Evolutionary conservation across 2,888 invertebrate species (phyloP).

Genomic region (Andrena bicolor): DNA sequence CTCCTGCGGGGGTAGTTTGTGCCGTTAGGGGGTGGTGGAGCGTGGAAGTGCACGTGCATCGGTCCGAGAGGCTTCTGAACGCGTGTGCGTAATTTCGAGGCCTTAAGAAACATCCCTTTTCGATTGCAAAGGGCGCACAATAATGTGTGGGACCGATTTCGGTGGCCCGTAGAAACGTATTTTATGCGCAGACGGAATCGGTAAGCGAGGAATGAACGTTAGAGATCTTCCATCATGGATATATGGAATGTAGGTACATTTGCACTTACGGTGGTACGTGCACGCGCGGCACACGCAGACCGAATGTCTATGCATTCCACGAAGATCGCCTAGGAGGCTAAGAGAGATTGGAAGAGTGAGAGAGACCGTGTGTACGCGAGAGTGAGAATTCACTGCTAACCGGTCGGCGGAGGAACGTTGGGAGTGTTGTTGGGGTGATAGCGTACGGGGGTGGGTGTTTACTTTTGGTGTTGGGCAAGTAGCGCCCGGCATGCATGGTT

Average conservation of each 20-base stretch:
- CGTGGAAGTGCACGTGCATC: slow-evolving; percentile 49
- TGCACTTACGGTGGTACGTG: slow-evolving; percentile 41
- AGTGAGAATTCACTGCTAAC: slow-evolving; percentile 71
- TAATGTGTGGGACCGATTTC: background rate
- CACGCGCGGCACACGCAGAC: slow-evolving; percentile 38
- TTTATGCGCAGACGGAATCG: background rate
- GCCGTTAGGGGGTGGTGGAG: slow-evolving; percentile 45
- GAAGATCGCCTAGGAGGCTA: slow-evolving; percentile 57
- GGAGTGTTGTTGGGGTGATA: slow-evolving; percentile 76
- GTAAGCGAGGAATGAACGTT: background rate
- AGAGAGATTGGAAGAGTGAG: slow-evolving; percentile 66
- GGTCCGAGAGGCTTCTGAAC: background rate
- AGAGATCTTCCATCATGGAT: slow-evolving; percentile 21
- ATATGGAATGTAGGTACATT: slow-evolving; percentile 50
- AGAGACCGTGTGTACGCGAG: slow-evolving; percentile 38
- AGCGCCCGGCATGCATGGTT: slow-evolving; percentile 82
- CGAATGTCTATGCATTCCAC: slow-evolving; percentile 61
- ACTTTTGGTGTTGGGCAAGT: slow-evolving; percentile 83
- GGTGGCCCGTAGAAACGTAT: background rate
- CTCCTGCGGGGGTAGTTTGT: slow-evolving; percentile 69
- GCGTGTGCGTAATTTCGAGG: background rate
- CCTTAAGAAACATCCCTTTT: background rate
- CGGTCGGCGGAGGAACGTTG: slow-evolving; percentile 70
- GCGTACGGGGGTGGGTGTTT: slow-evolving; percentile 80
- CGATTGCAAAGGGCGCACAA: background rate